These are phyloP conservation scores for Heterodera filipjevi DNA, from an alignment of 2,888 invertebrate species.

Conservation along the genomic window DNA sequence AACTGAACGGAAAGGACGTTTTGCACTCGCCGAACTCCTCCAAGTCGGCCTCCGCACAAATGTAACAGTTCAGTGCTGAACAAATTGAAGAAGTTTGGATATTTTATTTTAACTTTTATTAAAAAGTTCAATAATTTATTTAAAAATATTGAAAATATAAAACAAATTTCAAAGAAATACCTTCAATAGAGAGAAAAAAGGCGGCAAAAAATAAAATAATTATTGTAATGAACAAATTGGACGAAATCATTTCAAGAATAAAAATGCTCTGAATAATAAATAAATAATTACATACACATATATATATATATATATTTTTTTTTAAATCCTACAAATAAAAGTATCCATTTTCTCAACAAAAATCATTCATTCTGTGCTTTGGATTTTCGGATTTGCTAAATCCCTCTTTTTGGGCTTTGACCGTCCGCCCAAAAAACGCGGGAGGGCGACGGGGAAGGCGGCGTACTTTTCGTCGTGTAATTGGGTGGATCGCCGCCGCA, in stretches of 20 bases:
- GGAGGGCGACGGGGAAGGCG: too few species aligned
- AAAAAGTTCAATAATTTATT: background rate
- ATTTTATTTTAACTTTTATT: background rate
- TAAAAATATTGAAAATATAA: background rate
- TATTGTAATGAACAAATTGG: background rate
- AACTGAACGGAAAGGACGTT: constrained; percentile 54
- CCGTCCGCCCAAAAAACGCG: background rate
- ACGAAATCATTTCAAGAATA: background rate
- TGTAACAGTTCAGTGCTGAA: constrained; percentile 48
- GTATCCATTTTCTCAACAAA: background rate
- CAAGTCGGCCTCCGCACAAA: constrained; percentile 53
- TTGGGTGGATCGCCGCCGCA: background rate
- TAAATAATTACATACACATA: background rate
- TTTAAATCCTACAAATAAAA: background rate
- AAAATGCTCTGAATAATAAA: too few species aligned
- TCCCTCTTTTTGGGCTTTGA: constrained; percentile 1
- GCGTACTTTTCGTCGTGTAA: constrained; percentile 6
- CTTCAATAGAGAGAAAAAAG: background rate
- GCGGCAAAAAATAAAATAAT: background rate
- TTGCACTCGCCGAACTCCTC: constrained; percentile 57
- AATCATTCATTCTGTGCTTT: background rate
- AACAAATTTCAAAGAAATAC: too few species aligned
- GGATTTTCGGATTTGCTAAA: constrained; percentile 10
- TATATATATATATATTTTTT: too few species aligned
- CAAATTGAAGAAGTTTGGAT: background rate